Evolutionary conservation across 1,140 invertebrate genomes (phyloP).

Genomic region (Tachypleus tridentatus): DNA sequence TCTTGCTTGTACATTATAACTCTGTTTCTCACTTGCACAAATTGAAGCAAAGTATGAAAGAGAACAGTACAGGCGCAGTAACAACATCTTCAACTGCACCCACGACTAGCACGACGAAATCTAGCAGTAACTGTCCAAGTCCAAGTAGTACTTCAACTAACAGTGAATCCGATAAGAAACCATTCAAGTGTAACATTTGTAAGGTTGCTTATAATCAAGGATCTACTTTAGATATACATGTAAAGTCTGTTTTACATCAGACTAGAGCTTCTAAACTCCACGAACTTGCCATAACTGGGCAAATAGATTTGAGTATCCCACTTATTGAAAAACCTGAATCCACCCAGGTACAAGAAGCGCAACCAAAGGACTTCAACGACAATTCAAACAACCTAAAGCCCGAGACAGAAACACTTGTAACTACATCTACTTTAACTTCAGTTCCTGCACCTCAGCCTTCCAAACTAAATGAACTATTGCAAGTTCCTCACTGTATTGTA

Average conservation of each 20-base stretch:
- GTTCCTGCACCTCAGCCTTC: slow-evolving; percentile 18
- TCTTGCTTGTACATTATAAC: slow-evolving; percentile 88
- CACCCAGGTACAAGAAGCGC: slow-evolving; percentile 6
- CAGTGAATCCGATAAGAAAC: slow-evolving; percentile 54
- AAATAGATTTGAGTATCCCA: slow-evolving; percentile 72
- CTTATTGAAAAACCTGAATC: slow-evolving; percentile 74
- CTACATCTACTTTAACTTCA: slow-evolving; percentile 11
- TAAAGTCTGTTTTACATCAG: slow-evolving; percentile 85
- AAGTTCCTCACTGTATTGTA: no score
- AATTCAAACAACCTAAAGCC: no score
- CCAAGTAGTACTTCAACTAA: slow-evolving; percentile 2
- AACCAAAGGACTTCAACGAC: no score
- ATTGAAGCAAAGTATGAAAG: slow-evolving; percentile 66
- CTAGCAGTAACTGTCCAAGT: background rate
- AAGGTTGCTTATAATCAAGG: slow-evolving; percentile 86
- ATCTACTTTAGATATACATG: slow-evolving; percentile 86
- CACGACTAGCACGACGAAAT: slow-evolving; percentile 27
- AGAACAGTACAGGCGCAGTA: slow-evolving; percentile 7
- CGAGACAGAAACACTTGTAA: slow-evolving; percentile 1
- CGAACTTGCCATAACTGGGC: slow-evolving; percentile 72
- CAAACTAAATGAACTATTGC: slow-evolving; percentile 17
- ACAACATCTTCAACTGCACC: slow-evolving; percentile 24
- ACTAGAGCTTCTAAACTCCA: slow-evolving; percentile 77
- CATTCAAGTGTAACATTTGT: slow-evolving; percentile 91
- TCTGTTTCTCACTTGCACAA: slow-evolving; percentile 93